Percentiles rank a stretch among this genome's conserved stretches.
Evolutionary conservation across 2,113 vertebrate genomes (phyloP).

Genomic region (Mionectes macconnelli): DNA sequence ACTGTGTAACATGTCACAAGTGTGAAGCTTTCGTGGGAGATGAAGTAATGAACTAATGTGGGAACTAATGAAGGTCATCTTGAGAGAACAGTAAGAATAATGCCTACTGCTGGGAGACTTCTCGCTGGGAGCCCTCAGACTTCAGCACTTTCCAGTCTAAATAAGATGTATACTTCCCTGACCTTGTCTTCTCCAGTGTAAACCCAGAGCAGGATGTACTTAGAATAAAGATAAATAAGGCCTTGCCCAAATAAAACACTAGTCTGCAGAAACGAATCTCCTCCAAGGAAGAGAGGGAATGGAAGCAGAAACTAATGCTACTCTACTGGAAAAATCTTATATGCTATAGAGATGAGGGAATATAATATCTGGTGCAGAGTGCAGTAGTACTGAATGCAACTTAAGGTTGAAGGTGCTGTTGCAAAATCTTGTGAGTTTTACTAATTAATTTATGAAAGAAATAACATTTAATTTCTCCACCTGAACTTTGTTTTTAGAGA

Average conservation of each 20-base stretch:
- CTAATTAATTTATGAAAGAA: background rate
- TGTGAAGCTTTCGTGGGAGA: background rate
- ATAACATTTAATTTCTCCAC: background rate
- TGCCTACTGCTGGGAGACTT: background rate
- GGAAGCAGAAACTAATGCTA: background rate
- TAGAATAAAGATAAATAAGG: constrained; percentile 66
- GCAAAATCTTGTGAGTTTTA: background rate
- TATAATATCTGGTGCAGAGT: background rate
- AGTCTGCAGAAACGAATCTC: constrained; percentile 15
- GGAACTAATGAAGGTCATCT: constrained; percentile 22
- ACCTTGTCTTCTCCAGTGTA: constrained; percentile 54
- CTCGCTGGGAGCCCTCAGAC: constrained; percentile 15
- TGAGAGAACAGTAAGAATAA: background rate
- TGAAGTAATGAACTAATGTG: background rate
- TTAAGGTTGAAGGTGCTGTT: background rate
- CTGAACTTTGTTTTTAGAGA: background rate
- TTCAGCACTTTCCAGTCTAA: constrained; percentile 48
- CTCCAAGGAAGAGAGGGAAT: background rate
- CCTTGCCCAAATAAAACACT: constrained; percentile 57
- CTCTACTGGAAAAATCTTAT: background rate
- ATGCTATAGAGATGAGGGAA: background rate
- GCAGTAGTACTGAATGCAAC: background rate
- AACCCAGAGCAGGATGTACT: constrained; percentile 62
- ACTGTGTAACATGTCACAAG: background rate
- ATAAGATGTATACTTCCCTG: constrained; percentile 34